Base-by-base conservation (phyloP, 2,113 vertebrate genomes). In the Chloropsis cyanopogon region DNA sequence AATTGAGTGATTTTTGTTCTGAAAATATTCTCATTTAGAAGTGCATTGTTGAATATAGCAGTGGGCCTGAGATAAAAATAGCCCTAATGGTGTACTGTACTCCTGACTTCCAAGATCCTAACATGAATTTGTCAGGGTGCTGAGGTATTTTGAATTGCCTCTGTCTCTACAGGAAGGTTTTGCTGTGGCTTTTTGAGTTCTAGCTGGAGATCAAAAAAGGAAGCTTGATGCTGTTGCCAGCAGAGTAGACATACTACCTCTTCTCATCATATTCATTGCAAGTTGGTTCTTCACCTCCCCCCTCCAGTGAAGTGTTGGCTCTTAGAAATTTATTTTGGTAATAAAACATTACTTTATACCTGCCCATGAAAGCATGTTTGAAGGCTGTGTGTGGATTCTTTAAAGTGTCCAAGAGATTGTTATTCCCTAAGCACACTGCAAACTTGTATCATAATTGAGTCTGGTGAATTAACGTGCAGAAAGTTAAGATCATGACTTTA, bases 271-370 rank as follows among this genome's bases (percentile, higher is more conserved):
- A 95, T 94, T 96, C 88, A 88, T 68, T 88, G 86, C 88, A 88
- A 92, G 85, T 94, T 94, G 91, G 77, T 65, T 95, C 69, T 86
- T 71, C 57, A 70, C 80, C 92, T 94, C 83, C 92, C 90, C 78
- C 52, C 29, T 90, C 65, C 60, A 88, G 64, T 92, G 85, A 94
- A 94, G 77, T 92, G 73, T 85, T 88, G 61, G 80, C 49, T 96
- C 82, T 92, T 91, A 81, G 82, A 93, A 92, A 96, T 97, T 95
- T 97, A 95, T 96, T 94, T 96, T 94, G 57, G 85, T 84, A 95
- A 92, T 96, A 96, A 96, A 97, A 93, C 92, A 93, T 90, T 92
- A 90, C 92, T 96, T 93, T 97, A 96, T 92, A 81, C 88, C 90
- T 94, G 56, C 85, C 90, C 82, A 53, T 95, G 95, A 96, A 94